A percentile compares a stretch with the other conserved stretches of the same genome.
Evolutionary conservation across 2,888 invertebrate species (phyloP).

Genomic region (Phasia obesa): DNA sequence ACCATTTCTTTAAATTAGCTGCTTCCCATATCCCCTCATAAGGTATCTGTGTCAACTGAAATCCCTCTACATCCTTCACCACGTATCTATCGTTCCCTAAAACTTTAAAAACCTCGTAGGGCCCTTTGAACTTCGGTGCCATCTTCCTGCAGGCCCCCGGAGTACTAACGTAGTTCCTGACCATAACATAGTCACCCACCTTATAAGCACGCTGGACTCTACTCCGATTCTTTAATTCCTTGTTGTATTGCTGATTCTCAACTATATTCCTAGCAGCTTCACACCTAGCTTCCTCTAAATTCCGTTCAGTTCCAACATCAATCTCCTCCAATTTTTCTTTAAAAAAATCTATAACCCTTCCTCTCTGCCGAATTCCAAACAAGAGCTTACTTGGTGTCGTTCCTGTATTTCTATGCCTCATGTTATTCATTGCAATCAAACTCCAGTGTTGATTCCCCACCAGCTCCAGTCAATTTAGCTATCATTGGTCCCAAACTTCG

Average conservation of each 20-base stretch:
- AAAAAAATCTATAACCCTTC: background rate
- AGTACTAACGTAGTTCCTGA: background rate
- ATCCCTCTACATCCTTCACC: background rate
- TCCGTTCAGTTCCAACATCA: no score
- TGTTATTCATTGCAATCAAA: slow-evolving; percentile 26
- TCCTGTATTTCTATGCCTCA: slow-evolving; percentile 5
- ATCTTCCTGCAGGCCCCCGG: background rate
- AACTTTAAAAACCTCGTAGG: background rate
- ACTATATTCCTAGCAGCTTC: no score
- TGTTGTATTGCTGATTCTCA: no score
- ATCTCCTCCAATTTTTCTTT: no score
- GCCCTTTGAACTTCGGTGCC: background rate
- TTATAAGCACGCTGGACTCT: no score
- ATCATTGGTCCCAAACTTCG: slow-evolving; percentile 36
- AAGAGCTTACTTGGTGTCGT: background rate
- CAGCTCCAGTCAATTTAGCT: slow-evolving; percentile 75
- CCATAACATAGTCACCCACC: background rate
- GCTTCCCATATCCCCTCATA: slow-evolving; percentile 22
- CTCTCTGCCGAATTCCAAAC: slow-evolving; percentile 4
- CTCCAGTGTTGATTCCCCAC: background rate
- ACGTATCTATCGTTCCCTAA: background rate
- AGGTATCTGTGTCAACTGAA: background rate
- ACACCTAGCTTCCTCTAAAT: no score
- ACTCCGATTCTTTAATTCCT: no score
- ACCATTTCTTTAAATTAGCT: slow-evolving; percentile 8